A percentile compares a stretch with the other conserved stretches of the same genome.
phyloP scores from a whole-genome alignment of 1,140 invertebrate genomes.

The Anoplolepis gracilipes region DNA sequence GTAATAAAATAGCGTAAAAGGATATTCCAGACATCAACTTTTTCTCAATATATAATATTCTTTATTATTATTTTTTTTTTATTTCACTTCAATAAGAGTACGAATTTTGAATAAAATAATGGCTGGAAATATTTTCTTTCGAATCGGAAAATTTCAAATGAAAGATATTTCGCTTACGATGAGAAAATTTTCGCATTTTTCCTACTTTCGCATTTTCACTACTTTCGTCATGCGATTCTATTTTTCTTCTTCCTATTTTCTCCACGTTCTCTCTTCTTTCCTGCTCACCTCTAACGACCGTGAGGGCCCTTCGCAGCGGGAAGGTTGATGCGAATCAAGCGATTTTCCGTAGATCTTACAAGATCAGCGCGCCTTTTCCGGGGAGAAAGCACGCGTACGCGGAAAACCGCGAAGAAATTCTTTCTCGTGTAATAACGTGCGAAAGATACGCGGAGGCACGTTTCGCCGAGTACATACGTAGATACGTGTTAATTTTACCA shows the following conservation, averaged over 20 bases:
- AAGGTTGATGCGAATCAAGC: slow-evolving; percentile 43
- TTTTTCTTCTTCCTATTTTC: background rate
- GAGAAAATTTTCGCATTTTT: background rate
- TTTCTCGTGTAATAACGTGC: background rate
- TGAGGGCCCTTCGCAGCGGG: background rate
- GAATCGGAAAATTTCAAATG: background rate
- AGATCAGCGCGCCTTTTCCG: slow-evolving; percentile 20
- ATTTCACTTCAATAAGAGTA: no score
- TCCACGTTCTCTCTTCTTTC: background rate
- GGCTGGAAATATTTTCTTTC: background rate
- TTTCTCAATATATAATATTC: background rate
- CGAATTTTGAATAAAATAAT: background rate
- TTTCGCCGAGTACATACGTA: slow-evolving; percentile 2
- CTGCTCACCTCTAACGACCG: background rate
- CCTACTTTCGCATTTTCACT: background rate
- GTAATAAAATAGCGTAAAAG: background rate
- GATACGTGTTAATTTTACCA: background rate
- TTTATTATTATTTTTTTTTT: background rate
- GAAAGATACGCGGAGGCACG: slow-evolving; percentile 8
- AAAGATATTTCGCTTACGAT: background rate
- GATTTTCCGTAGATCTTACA: slow-evolving; percentile 39
- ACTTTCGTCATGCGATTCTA: background rate
- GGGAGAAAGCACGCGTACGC: slow-evolving; percentile 30
- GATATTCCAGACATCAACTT: background rate
- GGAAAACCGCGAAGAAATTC: slow-evolving; percentile 35